phyloP scores from a whole-genome alignment of 1,140 invertebrate genomes.

The Orius insidiosus region DNA sequence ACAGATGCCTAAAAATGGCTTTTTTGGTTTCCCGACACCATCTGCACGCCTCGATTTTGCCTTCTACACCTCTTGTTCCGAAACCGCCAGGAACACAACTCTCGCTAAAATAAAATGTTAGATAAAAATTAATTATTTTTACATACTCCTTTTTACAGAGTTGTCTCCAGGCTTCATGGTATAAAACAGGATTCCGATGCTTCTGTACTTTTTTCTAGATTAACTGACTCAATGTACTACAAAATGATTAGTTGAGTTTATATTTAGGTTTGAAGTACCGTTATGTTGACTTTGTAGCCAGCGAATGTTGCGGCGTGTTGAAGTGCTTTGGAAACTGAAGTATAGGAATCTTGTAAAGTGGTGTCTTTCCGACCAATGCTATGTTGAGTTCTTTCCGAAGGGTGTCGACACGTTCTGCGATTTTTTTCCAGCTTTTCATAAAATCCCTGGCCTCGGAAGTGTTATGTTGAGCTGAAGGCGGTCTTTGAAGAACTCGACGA shows the following conservation, averaged over 20 bases:
- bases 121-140: conserved; percentile 11
- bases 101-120: conserved; percentile 42
- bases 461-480: conserved; percentile 59
- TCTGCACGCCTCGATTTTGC: conserved; percentile 83
- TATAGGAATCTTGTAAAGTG: conserved; percentile 86
- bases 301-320: conserved; percentile 76
- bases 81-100: conserved; percentile 96
- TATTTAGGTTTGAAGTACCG: conserved; percentile 27
- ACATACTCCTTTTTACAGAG: conserved; percentile 76
- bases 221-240: conserved; percentile 76
- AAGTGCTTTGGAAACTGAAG: conserved; percentile 88
- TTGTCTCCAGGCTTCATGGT: conserved; percentile 86
- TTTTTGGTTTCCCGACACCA: conserved; percentile 82
- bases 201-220: conserved; percentile 62
- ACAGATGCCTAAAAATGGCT: too few species aligned
- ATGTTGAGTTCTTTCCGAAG: conserved; percentile 71
- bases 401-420: conserved; percentile 70
- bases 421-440: conserved; percentile 77
- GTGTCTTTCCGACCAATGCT: conserved; percentile 97
- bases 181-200: conserved; percentile 57
- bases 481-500: conserved; percentile 72
- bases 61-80: conserved; percentile 86
- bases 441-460: conserved; percentile 43
- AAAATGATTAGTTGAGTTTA: conserved; percentile 19
- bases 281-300: conserved; percentile 69